Evolutionary conservation across 2,113 vertebrate species (phyloP).

Genomic region (Gulo gulo): DNA sequence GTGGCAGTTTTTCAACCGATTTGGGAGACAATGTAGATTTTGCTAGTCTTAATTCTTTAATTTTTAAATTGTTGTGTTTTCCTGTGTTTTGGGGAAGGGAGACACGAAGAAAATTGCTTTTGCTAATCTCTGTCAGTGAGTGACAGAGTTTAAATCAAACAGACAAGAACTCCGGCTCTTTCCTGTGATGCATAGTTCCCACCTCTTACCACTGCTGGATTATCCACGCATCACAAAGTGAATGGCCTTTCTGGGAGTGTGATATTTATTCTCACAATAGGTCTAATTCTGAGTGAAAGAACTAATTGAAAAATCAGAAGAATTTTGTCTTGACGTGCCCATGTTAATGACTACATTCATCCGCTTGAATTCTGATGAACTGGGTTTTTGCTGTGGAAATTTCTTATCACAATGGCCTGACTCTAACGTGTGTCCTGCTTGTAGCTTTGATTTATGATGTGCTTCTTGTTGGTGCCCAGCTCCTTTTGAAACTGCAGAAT

Average conservation of each 20-base stretch:
- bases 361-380: conserved; percentile 9
- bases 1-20: neutral
- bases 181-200: neutral
- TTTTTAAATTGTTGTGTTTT: neutral
- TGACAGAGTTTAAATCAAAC: neutral
- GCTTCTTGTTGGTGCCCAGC: neutral
- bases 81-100: neutral
- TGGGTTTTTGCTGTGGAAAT: neutral
- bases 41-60: neutral
- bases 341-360: neutral
- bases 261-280: neutral
- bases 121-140: neutral
- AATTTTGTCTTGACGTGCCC: neutral
- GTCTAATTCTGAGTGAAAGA: neutral
- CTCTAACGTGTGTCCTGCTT: neutral
- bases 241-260: neutral
- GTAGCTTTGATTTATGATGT: conserved; percentile 15
- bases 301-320: conserved; percentile 16
- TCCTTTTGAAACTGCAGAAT: neutral
- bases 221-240: neutral
- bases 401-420: neutral
- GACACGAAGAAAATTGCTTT: neutral
- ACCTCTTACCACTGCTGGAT: neutral
- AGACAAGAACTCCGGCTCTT: neutral
- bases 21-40: neutral